Base-by-base conservation (phyloP, 2,888 invertebrate species). In the Chaitophorus viminalis region DNA sequence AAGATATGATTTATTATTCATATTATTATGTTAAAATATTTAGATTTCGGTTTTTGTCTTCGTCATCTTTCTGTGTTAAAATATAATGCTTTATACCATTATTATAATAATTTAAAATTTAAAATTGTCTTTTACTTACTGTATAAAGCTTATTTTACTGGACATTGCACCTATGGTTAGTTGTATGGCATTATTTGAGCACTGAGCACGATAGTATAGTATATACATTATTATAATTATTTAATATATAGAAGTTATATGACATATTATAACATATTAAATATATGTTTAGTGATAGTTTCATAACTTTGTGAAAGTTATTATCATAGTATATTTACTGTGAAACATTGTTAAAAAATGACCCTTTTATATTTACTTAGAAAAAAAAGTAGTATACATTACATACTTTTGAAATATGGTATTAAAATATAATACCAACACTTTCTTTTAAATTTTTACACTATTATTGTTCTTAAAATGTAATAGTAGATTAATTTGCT, bases 31-130 rank as follows among this genome's bases (percentile, higher is more conserved):
- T 82, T 52, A 25, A 82, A 70, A 70, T 77, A 21, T 33, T 33
- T 70, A 14, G 36, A 39, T 46, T 65, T 31, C 36, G 60, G 36
- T 8, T 39, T 46, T 76, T 46, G 21, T 84, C 60, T 65, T 75
- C 31, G 39, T 76, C 21, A 31, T 39, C 46, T 39, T 76, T 79
- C 36, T 33, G 18, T 31, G 11, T 74, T 74, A 46, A 33, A 36
- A 75, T 29, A 21, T 68, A 84, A 70, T 33, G 18, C 74, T 33
- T 88, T 54, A 85, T 68, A 77, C 89, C 25, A 33, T 75, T 29
- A 72, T 76, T 90, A 91, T 79, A 89, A 91, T 76, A 25, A 74
- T 86, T 74, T 60, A 11, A 36, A 60, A 85, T n/a, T 29, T 5
- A 70, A 68, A 74, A 46, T 65, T 4, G n/a, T 84, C 11, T 68